Evolutionary conservation across 2,797 vertebrate species (phyloP), one percentile per base, ranked within the genome.

Genomic region (Sylvia borin): DNA sequence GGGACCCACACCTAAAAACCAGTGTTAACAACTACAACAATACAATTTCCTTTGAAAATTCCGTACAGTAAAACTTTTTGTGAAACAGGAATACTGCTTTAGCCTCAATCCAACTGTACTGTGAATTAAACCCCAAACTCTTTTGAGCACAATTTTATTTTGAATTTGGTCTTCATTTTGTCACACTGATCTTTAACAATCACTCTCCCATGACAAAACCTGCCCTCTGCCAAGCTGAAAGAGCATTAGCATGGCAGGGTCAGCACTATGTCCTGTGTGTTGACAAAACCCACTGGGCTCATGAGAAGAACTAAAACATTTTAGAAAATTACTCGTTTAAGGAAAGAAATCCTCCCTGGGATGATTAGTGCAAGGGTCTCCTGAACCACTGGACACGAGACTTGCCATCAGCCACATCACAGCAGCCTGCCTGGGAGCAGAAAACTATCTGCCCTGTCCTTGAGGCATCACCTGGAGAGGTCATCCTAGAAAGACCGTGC

Each of bases 181-280:
- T 71, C 50, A 92, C 81, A 89, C 1, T 73, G 45, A 83, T 57
- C 51, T 94, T 90, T 73, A 89, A 83, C 54, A 71, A 68, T 15
- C 29, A 66, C 27, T 16, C 32, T 57, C n/a, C 70, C 53, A 45
- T 36, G 43, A 66, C 27, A 92, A 93, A 91, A 82, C 3, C 54
- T 85, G 57, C 26, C 18, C 83, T 90, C 47, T 47, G 53, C 50
- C 79, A 85, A 81, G 45, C 21, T 3, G 21, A 60, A 72, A 51
- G 75, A 77, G 53, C 31, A 13, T 31, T 20, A 80, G 19, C 19
- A 60, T 21, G 21, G 60, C 66, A 78, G 13, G 9, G 24, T 42
- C 25, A 57, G 54, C 32, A 34, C 18, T 40, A 1, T 0, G 0
- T 29, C 38, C 31, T 29, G 14, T 51, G n/a, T 55, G 2, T 50